Base-by-base conservation (phyloP, 2,888 invertebrate species). In the Drosophila heteroneura region DNA sequence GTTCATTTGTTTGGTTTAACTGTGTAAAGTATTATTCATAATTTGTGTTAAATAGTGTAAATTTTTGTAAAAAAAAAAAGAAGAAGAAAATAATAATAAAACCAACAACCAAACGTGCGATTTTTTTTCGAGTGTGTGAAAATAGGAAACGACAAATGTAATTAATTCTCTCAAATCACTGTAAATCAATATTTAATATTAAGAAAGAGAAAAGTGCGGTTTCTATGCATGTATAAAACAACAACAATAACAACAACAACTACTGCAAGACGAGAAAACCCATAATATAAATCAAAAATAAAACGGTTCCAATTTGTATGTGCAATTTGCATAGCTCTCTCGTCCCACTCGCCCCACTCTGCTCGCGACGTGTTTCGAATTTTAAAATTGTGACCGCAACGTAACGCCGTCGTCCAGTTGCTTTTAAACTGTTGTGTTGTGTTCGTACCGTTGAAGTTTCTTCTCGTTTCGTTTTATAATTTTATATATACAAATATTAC, bases 1-100 rank as follows among this genome's bases (percentile, higher is more conserved):
- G 54, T 73, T 79, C 54, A 69, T 73, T 83, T 75, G 76, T 74
- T 82, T 76, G 70, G 75, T 81, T 76, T 61, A 66, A 81, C 75
- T 75, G 81, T 84, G 84, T 84, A 82, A 85, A 90, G 78, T 89
- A 83, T 84, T 89, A 85, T 84, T 89, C 65, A 79, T 86, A 89
- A 80, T 79, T 76, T 82, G 72, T 80, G 78, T 85, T 83, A 76
- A 85, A 76, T 79, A 79, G 74, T 84, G 90, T 86, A 86, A 81
- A 89, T 88, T 85, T 88, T 37, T 88, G 82, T 90, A 83, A 66
- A 89, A 71, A 85, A 85, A 73, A 72, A 71, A 70, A 73, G 26
- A 47, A 47, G 30, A 30, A 44, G 22, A 44, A 54, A 64, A 47
- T 41, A 35, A 49, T 52, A 67, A 47, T 47, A 35, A 73, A 82